Evolutionary conservation across 2,113 vertebrate genomes (phyloP).

Genomic region (Pelecanus crispus): DNA sequence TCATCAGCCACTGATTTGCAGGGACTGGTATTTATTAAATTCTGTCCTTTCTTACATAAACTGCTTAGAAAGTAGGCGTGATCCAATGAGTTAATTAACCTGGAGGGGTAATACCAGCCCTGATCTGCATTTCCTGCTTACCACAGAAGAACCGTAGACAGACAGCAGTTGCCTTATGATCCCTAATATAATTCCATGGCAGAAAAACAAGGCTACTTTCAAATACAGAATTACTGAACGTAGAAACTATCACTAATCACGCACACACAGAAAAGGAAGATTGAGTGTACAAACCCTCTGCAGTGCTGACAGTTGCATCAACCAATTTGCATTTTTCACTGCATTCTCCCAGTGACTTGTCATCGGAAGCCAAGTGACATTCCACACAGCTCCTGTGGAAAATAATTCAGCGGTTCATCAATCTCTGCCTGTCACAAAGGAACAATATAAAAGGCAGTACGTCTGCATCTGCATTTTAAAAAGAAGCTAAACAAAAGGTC

Average conservation of each 20-base stretch:
- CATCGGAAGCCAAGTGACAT: constrained; percentile 83
- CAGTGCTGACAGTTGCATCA: constrained; percentile 78
- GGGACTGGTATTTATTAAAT: not conserved
- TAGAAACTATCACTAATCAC: not conserved
- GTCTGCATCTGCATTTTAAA: constrained; percentile 31
- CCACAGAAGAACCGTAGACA: not conserved
- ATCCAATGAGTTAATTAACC: not conserved
- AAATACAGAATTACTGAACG: not conserved
- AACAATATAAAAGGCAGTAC: not conserved
- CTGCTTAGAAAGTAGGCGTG: not conserved
- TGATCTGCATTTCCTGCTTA: not conserved
- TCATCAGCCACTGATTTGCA: not conserved
- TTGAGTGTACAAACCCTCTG: constrained; percentile 70
- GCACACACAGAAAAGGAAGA: not conserved
- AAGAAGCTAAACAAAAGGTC: constrained; percentile 30
- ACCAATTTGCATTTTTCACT: constrained; percentile 79
- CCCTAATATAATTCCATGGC: not conserved
- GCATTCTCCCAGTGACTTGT: constrained; percentile 73
- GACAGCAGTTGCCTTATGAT: not conserved
- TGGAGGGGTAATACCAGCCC: not conserved
- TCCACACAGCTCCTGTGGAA: constrained; percentile 88
- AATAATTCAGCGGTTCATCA: constrained; percentile 58
- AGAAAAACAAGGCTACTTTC: constrained; percentile 1
- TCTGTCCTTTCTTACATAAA: not conserved
- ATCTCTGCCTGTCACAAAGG: constrained; percentile 21